These are phyloP conservation scores for Meda fulgida DNA, from an alignment of 2,797 vertebrate species.

Conservation along the genomic window DNA sequence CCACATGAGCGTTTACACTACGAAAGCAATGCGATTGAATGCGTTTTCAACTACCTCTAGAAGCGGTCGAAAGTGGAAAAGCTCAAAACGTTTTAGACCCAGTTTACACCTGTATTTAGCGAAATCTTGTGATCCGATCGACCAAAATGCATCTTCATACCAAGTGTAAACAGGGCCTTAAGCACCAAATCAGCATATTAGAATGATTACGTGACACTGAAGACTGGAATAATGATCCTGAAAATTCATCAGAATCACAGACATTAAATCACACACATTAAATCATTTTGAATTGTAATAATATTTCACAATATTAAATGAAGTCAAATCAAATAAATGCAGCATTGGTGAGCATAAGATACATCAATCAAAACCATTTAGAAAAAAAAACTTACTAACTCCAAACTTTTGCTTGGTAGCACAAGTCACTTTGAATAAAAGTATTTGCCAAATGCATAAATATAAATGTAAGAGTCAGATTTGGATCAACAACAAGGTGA, in stretches of 20 bases:
- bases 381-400: neutral
- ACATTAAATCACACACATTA: too few species aligned
- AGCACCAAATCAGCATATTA: neutral
- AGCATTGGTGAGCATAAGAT: neutral
- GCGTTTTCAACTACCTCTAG: too few species aligned
- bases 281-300: neutral
- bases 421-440: neutral
- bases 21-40: too few species aligned
- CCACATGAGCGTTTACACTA: too few species aligned
- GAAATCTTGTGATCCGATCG: too few species aligned
- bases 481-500: neutral
- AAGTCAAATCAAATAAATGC: neutral
- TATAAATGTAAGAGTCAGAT: neutral
- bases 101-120: too few species aligned
- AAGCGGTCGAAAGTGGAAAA: too few species aligned
- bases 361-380: neutral
- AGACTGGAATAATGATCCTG: neutral
- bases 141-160: too few species aligned
- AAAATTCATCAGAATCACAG: neutral
- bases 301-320: neutral
- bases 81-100: too few species aligned
- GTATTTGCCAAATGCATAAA: neutral
- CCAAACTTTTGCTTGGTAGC: neutral
- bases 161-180: neutral
- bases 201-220: neutral